phyloP scores from a whole-genome alignment of 2,888 invertebrate species.

The Smittia sp. region DNA sequence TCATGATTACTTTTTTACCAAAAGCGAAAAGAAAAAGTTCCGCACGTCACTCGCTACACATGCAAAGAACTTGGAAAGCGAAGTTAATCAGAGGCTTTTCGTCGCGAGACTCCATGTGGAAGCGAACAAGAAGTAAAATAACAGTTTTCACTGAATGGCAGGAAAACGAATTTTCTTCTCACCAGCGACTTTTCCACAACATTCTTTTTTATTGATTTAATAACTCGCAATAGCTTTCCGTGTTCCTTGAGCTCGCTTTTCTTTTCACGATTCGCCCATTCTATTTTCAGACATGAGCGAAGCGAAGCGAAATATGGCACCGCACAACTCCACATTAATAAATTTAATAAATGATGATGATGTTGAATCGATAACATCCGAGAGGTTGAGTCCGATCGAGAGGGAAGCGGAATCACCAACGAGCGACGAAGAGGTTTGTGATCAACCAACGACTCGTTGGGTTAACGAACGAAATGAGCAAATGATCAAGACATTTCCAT shows the following conservation, averaged over 20 bases:
- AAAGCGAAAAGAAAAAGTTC: constrained; percentile 21
- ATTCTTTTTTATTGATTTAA: constrained; percentile 36
- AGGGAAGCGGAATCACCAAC: constrained; percentile 43
- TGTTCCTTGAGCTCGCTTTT: constrained; percentile 4
- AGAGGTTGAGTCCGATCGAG: constrained; percentile 49
- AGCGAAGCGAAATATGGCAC: constrained; percentile 46
- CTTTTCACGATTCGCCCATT: background rate
- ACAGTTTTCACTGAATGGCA: background rate
- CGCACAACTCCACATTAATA: constrained; percentile 52
- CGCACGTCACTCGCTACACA: background rate
- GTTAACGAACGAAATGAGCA: background rate
- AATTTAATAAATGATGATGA: constrained; percentile 46
- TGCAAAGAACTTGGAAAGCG: background rate
- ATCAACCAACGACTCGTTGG: background rate
- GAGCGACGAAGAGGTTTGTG: constrained; percentile 31
- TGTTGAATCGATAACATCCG: constrained; percentile 44
- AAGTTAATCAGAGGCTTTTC: background rate
- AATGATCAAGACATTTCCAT: too few relatives aligned
- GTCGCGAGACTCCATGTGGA: background rate
- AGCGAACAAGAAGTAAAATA: background rate
- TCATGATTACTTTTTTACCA: constrained; percentile 25
- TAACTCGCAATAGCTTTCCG: constrained; percentile 5
- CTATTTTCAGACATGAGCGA: constrained; percentile 37
- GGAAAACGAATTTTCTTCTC: background rate
- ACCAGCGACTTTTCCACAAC: background rate